Evolutionary conservation across 2,113 vertebrate species (phyloP).

Genomic region (Empidonax traillii): DNA sequence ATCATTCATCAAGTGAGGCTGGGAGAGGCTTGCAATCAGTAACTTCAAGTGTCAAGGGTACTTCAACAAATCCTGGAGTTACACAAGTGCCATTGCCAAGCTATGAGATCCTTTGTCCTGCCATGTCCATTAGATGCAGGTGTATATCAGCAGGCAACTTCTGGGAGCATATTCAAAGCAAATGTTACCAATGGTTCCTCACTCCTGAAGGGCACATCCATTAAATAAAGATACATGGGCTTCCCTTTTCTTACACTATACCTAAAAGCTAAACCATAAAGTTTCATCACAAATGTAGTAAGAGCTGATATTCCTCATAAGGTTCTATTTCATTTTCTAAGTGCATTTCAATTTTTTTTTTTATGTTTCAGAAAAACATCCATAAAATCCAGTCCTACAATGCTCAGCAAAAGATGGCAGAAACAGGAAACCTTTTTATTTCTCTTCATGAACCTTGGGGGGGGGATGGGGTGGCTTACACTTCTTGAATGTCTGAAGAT

Average conservation of each 20-base stretch:
- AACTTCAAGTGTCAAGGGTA: neutral
- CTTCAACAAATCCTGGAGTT: neutral
- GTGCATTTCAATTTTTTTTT: neutral
- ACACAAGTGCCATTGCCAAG: neutral
- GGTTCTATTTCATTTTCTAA: neutral
- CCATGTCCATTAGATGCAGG: neutral
- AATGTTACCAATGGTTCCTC: neutral
- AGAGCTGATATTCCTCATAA: neutral
- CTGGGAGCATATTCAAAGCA: neutral
- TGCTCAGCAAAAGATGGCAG: neutral
- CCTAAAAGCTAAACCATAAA: neutral
- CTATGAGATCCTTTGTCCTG: neutral
- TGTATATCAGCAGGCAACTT: neutral
- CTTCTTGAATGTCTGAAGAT: neutral
- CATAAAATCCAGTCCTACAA: neutral
- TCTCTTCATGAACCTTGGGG: neutral
- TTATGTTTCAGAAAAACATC: neutral
- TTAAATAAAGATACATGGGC: neutral
- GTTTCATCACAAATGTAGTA: neutral
- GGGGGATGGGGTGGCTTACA: neutral
- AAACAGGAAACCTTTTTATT: neutral
- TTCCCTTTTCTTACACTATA: neutral
- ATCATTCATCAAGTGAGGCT: accelerated
- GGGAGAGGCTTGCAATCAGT: neutral
- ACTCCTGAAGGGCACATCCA: neutral